A percentile compares a stretch with the other conserved stretches of the same genome.
phyloP scores from a whole-genome alignment of 2,888 invertebrate species.

The Crematogaster levior region DNA sequence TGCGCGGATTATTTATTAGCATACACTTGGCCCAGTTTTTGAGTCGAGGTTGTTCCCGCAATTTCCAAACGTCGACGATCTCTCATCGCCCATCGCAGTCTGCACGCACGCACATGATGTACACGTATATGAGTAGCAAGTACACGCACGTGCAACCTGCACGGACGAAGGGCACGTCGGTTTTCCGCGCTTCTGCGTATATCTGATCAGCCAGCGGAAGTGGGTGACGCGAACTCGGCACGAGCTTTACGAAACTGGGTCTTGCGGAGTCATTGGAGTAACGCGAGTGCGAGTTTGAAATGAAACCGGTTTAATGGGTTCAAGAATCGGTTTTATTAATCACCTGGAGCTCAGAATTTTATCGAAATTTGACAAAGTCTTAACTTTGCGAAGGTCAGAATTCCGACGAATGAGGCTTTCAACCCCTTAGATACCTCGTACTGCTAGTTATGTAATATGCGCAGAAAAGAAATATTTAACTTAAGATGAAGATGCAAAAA shows the following conservation, averaged over 20 bases:
- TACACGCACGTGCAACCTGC: slow-evolving; percentile 13
- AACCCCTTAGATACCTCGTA: background rate
- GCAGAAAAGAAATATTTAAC: background rate
- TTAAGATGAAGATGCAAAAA: background rate
- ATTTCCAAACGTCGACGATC: slow-evolving; percentile 52
- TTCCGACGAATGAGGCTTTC: background rate
- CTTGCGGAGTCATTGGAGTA: slow-evolving; percentile 24
- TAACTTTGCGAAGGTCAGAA: background rate
- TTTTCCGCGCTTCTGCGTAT: slow-evolving; percentile 34
- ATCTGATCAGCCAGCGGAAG: slow-evolving; percentile 52
- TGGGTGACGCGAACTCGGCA: slow-evolving; percentile 25
- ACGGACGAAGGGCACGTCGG: background rate
- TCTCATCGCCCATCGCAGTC: slow-evolving; percentile 23
- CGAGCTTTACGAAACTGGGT: slow-evolving; percentile 39
- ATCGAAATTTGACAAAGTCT: background rate
- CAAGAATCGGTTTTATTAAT: slow-evolving; percentile 27
- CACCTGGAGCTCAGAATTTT: background rate
- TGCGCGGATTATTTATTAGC: slow-evolving; percentile 77
- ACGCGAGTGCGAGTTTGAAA: slow-evolving; percentile 8
- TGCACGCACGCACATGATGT: background rate
- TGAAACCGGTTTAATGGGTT: slow-evolving; percentile 34
- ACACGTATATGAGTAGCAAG: slow-evolving; percentile 2
- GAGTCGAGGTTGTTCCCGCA: slow-evolving; percentile 50
- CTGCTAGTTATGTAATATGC: background rate
- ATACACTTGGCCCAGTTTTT: slow-evolving; percentile 77